Percentiles rank a stretch among this genome's conserved stretches.
phyloP scores from a whole-genome alignment of 2,888 invertebrate species.

The Acanthosoma haemorrhoidale region DNA sequence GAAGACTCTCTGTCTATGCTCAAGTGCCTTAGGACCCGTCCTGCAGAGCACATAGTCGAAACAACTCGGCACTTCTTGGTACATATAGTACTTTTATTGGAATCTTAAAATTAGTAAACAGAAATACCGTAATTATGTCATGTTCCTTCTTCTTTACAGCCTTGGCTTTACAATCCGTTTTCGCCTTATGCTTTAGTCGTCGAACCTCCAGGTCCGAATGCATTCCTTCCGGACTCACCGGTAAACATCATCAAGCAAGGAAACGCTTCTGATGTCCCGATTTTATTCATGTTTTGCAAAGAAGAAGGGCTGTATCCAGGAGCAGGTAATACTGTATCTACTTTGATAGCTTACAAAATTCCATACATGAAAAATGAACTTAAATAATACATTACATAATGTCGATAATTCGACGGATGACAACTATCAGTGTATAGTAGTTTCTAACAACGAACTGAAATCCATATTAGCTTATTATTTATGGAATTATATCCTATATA shows the following conservation, averaged over 20 bases:
- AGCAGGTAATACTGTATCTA: conserved; percentile 57
- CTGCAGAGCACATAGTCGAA: conserved; percentile 46
- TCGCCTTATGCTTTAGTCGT: conserved; percentile 67
- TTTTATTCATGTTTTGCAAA: conserved; percentile 60
- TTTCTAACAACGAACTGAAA: too few relatives aligned
- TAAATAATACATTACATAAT: too few relatives aligned
- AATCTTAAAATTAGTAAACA: too few relatives aligned
- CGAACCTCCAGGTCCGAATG: conserved; percentile 53
- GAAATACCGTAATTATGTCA: too few relatives aligned
- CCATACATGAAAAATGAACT: too few relatives aligned
- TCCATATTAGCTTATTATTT: too few relatives aligned
- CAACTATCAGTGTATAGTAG: too few relatives aligned
- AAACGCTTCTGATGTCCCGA: conserved; percentile 59
- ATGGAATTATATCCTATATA: too few relatives aligned
- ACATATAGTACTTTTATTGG: not conserved
- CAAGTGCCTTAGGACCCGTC: conserved; percentile 58
- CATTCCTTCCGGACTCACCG: conserved; percentile 64
- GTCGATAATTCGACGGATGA: too few relatives aligned
- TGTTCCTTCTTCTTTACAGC: too few relatives aligned
- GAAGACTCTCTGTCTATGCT: conserved; percentile 53
- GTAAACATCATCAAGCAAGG: conserved; percentile 57
- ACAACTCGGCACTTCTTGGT: not conserved
- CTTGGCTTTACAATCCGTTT: conserved; percentile 58
- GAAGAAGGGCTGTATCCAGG: conserved; percentile 71
- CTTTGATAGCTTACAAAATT: too few relatives aligned